phyloP scores from a whole-genome alignment of 2,113 vertebrate genomes.

The Triplophysa rosa region DNA sequence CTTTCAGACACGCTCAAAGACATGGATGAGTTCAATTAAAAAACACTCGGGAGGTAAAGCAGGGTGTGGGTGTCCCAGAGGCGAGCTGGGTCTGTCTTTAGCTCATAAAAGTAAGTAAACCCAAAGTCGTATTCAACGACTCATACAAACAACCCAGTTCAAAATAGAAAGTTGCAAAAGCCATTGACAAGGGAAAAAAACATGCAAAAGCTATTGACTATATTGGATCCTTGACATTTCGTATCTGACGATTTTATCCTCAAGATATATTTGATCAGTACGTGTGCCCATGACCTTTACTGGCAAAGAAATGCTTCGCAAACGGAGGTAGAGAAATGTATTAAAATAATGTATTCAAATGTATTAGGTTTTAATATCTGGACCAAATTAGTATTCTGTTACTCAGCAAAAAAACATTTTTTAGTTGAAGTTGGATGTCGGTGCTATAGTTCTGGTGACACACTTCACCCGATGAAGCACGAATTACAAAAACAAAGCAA shows the following conservation, averaged over 20 bases:
- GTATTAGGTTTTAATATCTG: no score
- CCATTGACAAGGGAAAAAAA: not conserved
- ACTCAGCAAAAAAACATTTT: no score
- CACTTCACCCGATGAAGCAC: not conserved
- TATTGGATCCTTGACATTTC: no score
- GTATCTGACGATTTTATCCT: no score
- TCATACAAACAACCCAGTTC: not conserved
- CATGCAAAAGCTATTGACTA: no score
- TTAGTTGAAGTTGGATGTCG: not conserved
- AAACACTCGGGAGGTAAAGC: slow-evolving; percentile 31
- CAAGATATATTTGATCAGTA: no score
- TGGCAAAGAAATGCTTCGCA: no score
- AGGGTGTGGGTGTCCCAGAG: slow-evolving; percentile 13
- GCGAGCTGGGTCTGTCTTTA: not conserved
- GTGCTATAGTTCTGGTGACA: not conserved
- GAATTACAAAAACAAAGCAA: not conserved
- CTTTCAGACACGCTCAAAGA: slow-evolving; percentile 13
- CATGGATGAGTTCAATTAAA: slow-evolving; percentile 45
- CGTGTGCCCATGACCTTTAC: no score
- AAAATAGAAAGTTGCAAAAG: not conserved
- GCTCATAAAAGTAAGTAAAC: slow-evolving; percentile 3
- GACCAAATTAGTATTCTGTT: no score
- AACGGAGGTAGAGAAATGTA: no score
- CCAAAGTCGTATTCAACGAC: not conserved
- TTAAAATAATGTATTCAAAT: no score